Percentiles rank a stretch among this genome's conserved stretches.
These are phyloP conservation scores for Onychomys arenicola DNA, from an alignment of 2,797 vertebrate genomes.

Conservation along the genomic window DNA sequence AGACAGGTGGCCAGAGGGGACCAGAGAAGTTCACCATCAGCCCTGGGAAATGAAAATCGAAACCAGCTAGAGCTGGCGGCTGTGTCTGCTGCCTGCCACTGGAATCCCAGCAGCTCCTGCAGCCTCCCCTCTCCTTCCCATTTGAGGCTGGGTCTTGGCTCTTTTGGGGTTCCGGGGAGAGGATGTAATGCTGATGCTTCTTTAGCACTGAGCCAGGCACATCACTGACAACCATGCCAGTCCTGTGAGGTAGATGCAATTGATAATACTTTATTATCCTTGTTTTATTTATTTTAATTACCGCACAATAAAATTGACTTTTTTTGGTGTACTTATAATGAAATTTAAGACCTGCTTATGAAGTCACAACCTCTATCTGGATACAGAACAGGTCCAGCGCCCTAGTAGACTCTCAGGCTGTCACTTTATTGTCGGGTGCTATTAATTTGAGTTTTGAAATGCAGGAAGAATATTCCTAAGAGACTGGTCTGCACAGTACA, in stretches of 20 bases:
- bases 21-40: neutral
- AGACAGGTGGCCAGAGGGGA: neutral
- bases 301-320: neutral
- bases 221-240: neutral
- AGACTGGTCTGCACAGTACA: fast-evolving
- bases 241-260: neutral
- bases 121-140: fast-evolving
- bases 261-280: neutral
- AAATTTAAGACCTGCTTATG: neutral
- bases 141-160: neutral
- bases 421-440: neutral
- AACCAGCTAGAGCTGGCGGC: neutral
- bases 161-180: neutral
- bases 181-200: fast-evolving
- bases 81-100: no score
- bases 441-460: neutral
- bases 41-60: neutral
- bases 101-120: fast-evolving
- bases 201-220: neutral
- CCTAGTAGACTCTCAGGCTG: neutral
- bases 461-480: neutral
- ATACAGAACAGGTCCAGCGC: neutral
- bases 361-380: neutral
- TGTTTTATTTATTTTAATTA: conserved; percentile 6
- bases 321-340: neutral